Evolutionary conservation across 2,113 vertebrate genomes (phyloP).

Genomic region (Mesembrinibis cayennensis): DNA sequence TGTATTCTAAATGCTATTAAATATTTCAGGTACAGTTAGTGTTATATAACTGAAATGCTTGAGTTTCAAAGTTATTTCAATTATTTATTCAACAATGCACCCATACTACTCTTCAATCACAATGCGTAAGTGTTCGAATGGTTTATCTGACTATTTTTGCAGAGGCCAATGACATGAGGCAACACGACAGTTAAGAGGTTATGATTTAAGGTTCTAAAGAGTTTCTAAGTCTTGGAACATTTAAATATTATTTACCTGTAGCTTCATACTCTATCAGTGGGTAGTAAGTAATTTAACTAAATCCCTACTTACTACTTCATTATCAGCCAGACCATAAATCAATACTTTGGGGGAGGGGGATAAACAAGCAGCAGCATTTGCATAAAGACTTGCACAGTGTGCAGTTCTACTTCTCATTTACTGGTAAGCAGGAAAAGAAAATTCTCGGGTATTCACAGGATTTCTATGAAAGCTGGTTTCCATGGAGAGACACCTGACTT

Average conservation of each 20-base stretch:
- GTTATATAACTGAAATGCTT: neutral
- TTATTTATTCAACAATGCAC: neutral
- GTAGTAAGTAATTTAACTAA: neutral
- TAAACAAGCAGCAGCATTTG: neutral
- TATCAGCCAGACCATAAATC: neutral
- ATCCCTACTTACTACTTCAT: neutral
- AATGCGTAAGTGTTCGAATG: neutral
- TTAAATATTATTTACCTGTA: neutral
- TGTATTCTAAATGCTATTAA: neutral
- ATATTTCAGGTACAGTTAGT: neutral
- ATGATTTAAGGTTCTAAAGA: neutral
- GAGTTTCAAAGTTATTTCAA: neutral
- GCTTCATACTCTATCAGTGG: neutral
- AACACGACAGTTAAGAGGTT: neutral
- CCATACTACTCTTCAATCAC: neutral
- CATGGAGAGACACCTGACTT: constrained; percentile 26
- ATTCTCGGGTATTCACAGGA: neutral
- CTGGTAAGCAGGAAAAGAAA: neutral
- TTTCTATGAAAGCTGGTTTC: constrained; percentile 26
- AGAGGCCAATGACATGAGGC: neutral
- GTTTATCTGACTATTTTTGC: neutral
- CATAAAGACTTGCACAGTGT: neutral
- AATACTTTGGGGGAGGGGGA: neutral
- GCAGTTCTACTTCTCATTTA: neutral
- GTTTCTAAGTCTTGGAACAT: neutral